Percentiles rank a stretch among this genome's conserved stretches.
These are phyloP conservation scores for Campoletis raptor DNA, from an alignment of 2,888 invertebrate species.

Conservation along the genomic window DNA sequence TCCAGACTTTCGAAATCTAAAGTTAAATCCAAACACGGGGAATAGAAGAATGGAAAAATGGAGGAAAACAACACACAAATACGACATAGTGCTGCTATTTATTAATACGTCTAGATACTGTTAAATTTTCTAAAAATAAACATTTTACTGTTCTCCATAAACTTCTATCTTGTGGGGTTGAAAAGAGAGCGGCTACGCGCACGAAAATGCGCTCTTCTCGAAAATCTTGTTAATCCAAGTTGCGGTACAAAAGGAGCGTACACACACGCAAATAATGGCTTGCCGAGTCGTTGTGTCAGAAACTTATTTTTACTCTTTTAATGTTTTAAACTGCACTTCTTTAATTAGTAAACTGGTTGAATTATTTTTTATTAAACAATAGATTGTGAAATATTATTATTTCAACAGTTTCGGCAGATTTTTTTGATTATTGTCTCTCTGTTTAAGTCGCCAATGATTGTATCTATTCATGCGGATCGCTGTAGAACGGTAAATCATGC, in stretches of 20 bases:
- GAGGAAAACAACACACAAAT: not conserved
- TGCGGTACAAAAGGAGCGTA: slow-evolving; percentile 72
- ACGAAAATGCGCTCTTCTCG: slow-evolving; percentile 48
- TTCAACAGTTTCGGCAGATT: not conserved
- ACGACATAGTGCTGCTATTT: not conserved
- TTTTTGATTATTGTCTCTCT: not conserved
- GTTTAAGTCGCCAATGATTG: slow-evolving; percentile 25
- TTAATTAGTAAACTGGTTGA: not conserved
- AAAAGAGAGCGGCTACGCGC: not conserved
- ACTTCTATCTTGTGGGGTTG: not conserved
- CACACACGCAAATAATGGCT: slow-evolving; percentile 24
- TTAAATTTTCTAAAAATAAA: slow-evolving; percentile 59
- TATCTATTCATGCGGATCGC: not conserved
- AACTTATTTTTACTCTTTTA: not conserved
- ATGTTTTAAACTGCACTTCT: not conserved
- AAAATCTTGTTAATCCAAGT: slow-evolving; percentile 77
- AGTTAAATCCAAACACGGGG: not conserved
- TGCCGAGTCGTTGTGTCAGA: not conserved
- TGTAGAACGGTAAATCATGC: slow-evolving; percentile 36
- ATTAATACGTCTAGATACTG: slow-evolving; percentile 41
- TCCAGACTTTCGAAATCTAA: slow-evolving; percentile 10
- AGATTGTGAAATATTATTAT: not conserved
- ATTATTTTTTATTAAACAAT: not conserved
- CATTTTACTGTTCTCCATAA: slow-evolving; percentile 12
- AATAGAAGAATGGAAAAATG: not conserved